Conservation (phyloP, 2,888 invertebrate species). For the Xestia xanthographa region DNA sequence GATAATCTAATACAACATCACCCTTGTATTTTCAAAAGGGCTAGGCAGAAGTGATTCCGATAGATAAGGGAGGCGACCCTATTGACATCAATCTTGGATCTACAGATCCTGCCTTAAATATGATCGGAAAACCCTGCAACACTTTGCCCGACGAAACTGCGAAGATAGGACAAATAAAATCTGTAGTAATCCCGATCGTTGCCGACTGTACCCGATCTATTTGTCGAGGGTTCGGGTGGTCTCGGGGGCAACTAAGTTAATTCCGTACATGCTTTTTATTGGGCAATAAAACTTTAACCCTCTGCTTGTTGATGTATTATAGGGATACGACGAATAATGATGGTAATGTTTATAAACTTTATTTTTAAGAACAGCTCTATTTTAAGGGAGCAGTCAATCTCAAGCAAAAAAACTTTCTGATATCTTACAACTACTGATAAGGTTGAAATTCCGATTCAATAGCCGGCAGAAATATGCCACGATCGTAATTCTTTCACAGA, state of each 20-base stretch:
- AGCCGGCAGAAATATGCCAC: neutral
- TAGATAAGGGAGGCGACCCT: neutral
- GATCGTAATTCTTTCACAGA: neutral
- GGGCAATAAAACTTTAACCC: constrained; percentile 60
- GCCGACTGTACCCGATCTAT: constrained; percentile 56
- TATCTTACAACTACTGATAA: neutral
- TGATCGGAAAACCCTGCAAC: neutral
- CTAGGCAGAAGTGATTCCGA: neutral
- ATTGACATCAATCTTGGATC: neutral
- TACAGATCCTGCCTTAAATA: neutral
- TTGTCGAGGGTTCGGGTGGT: constrained; percentile 64
- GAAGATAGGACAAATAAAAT: neutral
- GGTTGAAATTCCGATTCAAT: neutral
- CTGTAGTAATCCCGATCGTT: neutral
- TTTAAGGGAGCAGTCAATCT: neutral
- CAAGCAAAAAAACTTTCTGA: neutral
- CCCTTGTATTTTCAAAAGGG: too few species aligned
- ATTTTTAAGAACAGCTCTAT: constrained; percentile 21
- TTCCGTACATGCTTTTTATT: constrained; percentile 62
- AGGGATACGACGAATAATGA: constrained; percentile 7
- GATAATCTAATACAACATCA: neutral
- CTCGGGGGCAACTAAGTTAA: constrained; percentile 59
- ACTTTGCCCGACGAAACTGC: neutral
- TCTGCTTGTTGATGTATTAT: constrained; percentile 47
- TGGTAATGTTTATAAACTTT: constrained; percentile 15